Evolutionary conservation across 2,888 invertebrate species (phyloP).

Genomic region (Eupithecia tripunctaria): DNA sequence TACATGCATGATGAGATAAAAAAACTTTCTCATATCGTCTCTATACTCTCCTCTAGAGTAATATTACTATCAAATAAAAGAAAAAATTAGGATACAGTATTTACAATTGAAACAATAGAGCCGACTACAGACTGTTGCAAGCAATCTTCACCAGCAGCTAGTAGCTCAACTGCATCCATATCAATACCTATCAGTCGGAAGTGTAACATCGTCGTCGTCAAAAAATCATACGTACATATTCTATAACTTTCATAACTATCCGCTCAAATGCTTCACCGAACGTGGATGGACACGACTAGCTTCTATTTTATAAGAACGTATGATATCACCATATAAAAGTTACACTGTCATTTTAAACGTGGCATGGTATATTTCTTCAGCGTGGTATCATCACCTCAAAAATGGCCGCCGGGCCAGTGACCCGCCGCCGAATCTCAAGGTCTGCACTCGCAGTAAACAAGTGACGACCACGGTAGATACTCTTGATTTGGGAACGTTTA

Average conservation of each 20-base stretch:
- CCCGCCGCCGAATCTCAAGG: slow-evolving; percentile 83
- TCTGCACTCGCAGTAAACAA: slow-evolving; percentile 81
- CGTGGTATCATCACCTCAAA: slow-evolving; percentile 43
- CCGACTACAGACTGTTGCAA: no score
- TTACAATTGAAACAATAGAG: no score
- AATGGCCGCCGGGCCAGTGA: slow-evolving; percentile 71
- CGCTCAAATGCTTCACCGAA: not conserved
- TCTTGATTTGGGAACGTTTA: no score
- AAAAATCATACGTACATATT: no score
- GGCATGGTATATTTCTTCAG: not conserved
- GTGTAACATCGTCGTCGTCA: no score
- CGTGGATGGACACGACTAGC: not conserved
- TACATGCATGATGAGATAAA: no score
- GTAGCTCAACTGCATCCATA: no score
- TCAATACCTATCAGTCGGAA: no score
- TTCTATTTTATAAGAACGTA: not conserved
- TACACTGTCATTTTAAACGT: not conserved
- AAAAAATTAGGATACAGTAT: no score
- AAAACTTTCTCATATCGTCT: no score
- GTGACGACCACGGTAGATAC: slow-evolving; percentile 66
- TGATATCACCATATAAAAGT: not conserved
- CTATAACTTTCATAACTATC: not conserved
- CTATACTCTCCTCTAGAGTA: not conserved
- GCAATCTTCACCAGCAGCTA: no score
- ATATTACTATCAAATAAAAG: no score